Percentiles rank a stretch among this genome's conserved stretches.
Evolutionary conservation across 2,113 vertebrate species (phyloP).

Genomic region (Solenodon paradoxus): DNA sequence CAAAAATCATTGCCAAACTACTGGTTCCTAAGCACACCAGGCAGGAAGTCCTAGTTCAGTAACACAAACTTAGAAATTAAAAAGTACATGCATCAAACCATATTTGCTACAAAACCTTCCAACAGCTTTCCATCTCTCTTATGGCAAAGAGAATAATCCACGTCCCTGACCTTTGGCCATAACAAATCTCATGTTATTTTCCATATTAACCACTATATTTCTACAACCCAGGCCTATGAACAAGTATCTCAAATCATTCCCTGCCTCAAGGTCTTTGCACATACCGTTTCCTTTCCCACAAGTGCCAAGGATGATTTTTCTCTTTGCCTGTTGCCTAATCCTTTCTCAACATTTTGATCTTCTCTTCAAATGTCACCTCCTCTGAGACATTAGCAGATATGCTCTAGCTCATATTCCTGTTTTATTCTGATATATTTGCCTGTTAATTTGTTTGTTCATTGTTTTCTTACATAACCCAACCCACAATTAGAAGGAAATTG

Average conservation of each 20-base stretch:
- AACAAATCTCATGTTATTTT: neutral
- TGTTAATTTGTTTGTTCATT: neutral
- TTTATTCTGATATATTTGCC: neutral
- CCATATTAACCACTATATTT: neutral
- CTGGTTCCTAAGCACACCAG: neutral
- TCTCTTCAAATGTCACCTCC: neutral
- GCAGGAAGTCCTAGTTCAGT: too few species aligned
- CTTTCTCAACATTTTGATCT: neutral
- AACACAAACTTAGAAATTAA: neutral
- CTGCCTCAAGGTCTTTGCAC: neutral
- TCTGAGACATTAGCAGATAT: neutral
- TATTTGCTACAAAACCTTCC: neutral
- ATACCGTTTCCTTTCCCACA: neutral
- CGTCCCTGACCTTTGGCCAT: neutral
- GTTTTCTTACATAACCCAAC: neutral
- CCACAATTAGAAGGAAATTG: neutral
- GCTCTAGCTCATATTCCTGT: neutral
- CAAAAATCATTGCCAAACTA: neutral
- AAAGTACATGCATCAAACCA: neutral
- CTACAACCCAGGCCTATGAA: neutral
- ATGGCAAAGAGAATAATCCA: neutral
- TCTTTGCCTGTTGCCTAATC: neutral
- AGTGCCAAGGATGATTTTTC: neutral
- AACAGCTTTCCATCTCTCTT: neutral
- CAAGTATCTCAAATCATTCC: neutral